Base-by-base conservation (phyloP, 2,888 invertebrate genomes). In the Tenthredo amoena region DNA sequence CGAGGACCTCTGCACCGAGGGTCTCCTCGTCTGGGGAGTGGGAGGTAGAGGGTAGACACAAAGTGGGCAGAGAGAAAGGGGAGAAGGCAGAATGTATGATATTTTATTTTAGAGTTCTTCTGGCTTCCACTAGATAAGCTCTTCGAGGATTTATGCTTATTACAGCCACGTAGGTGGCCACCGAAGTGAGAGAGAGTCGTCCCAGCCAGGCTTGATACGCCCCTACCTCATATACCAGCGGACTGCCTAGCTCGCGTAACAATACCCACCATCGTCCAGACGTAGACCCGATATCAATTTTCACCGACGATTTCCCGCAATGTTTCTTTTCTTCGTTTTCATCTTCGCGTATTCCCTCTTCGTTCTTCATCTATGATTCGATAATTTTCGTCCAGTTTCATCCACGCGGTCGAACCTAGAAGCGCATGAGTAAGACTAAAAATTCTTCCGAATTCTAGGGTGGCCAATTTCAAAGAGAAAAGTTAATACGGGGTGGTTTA, bases 61-160 rank as follows among this genome's bases (percentile, higher is more conserved):
- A 81, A 81, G 81, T 81, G 81, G 40, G 77, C 77, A 77, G 77
- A 55, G 77, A 50, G 47, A 37, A 88, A 89, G 90, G 91, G 91
- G 90, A 89, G 89, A 91, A 89, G 91, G 90, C 90, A 89, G 90
- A 92, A 91, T 91, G 92, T 92, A 91, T 92, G 92, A 93, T 92
- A 92, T 93, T 93, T 92, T 93, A 93, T 93, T 93, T 92, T 91
- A 92, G 90, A 92, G 91, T 93, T 93, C 92, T 92, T 93, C 92
- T 93, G 92, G 91, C 90, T 90, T 89, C 89, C 89, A 90, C 90
- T 92, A 93, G 93, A 93, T 93, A 93, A 93, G 93, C 93, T 71
- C 92, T 90, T 89, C 88, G 90, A 92, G 93, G 93, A 93, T 93
- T 93, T 93, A 93, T 93, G 93, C 93, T 93, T 93, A 93, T 93